phyloP scores from a whole-genome alignment of 1,140 invertebrate genomes.

The Cydia amplana region DNA sequence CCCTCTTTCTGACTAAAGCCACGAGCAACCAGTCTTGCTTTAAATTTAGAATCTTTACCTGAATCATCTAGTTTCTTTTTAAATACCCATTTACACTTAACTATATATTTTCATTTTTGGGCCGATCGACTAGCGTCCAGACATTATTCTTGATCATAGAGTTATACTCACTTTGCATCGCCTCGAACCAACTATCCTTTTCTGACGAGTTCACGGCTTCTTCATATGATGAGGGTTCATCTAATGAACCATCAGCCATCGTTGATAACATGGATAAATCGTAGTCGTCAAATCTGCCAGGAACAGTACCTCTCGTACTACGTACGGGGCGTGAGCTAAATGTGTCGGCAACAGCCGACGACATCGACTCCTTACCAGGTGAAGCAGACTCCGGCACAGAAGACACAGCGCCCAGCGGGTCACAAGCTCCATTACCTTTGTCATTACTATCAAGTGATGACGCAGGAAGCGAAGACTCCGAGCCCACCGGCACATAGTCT shows the following conservation, averaged over 20 bases:
- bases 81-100: slow-evolving; percentile 53
- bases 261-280: not conserved
- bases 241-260: not conserved
- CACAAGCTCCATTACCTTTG: slow-evolving; percentile 2
- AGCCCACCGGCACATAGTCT: not conserved
- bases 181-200: slow-evolving; percentile 41
- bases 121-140: slow-evolving; percentile 53
- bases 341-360: not conserved
- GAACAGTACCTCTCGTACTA: not conserved
- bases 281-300: not conserved
- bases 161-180: slow-evolving; percentile 51
- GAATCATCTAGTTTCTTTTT: slow-evolving; percentile 44
- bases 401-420: not conserved
- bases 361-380: not conserved
- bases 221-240: slow-evolving; percentile 26
- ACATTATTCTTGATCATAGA: slow-evolving; percentile 49
- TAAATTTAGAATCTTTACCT: slow-evolving; percentile 47
- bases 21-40: slow-evolving; percentile 67
- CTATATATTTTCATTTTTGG: slow-evolving; percentile 43
- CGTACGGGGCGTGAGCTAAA: slow-evolving; percentile 1
- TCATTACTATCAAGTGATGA: slow-evolving; percentile 2
- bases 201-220: not conserved
- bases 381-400: not conserved
- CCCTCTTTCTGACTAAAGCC: slow-evolving; percentile 58
- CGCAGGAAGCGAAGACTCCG: not conserved